These are phyloP conservation scores for Crambe crambe DNA, from an alignment of 37 sponge, comb jelly and placozoan genomes.

Conservation along the genomic window DNA sequence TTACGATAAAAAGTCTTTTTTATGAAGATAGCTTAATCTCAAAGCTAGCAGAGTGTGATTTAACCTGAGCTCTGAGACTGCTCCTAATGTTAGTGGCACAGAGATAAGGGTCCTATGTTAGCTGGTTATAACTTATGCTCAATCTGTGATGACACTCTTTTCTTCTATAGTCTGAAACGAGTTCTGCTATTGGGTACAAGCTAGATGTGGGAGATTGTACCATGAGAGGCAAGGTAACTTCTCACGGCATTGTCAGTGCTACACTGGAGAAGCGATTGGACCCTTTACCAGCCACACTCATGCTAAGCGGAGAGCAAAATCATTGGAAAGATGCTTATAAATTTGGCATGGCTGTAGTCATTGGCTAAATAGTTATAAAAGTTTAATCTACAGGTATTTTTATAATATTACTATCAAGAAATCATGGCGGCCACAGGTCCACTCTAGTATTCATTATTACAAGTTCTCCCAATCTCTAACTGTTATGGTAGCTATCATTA, in stretches of 20 bases:
- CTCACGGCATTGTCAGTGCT: constrained; percentile 73
- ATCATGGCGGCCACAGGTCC: no score
- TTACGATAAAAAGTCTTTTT: no score
- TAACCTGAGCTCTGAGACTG: no score
- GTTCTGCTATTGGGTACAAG: constrained; percentile 71
- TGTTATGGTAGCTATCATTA: no score
- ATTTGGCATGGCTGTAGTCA: constrained; percentile 85
- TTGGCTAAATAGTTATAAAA: constrained; percentile 55
- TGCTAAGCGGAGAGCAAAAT: constrained; percentile 78
- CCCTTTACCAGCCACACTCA: constrained; percentile 84
- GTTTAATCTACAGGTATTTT: background rate
- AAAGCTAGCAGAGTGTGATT: no score
- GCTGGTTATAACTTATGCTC: no score
- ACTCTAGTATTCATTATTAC: no score
- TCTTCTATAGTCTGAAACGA: constrained; percentile 41
- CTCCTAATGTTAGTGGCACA: no score
- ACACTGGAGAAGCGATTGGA: constrained; percentile 87
- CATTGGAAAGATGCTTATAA: constrained; percentile 81
- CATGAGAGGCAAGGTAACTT: constrained; percentile 75
- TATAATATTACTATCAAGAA: background rate
- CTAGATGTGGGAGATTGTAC: constrained; percentile 72
- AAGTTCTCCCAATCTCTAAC: no score
- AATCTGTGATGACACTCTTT: background rate
- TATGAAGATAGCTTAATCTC: no score
- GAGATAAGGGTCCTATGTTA: no score